phyloP scores from a whole-genome alignment of 2,888 invertebrate species.

The Diachrysia chrysitis region DNA sequence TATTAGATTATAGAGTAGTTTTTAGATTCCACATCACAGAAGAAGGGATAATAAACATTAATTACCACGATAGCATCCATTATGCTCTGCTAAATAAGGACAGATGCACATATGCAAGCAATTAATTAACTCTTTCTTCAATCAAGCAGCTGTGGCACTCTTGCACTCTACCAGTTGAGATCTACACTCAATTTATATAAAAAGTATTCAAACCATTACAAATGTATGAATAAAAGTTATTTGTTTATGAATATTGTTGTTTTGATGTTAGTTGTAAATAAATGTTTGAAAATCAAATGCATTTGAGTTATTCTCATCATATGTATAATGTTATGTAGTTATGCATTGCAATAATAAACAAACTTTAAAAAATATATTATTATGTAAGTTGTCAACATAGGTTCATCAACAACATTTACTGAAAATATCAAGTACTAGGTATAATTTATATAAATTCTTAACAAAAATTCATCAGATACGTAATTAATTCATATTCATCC shows the following conservation, averaged over 20 bases:
- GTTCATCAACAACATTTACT: neutral
- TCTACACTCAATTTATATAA: neutral
- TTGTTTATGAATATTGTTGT: neutral
- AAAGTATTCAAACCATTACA: no score
- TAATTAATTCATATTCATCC: conserved; percentile 7
- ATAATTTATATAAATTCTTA: neutral
- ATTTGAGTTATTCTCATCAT: no score
- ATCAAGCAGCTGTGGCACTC: conserved; percentile 21
- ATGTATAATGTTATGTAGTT: neutral
- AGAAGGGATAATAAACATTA: conserved; percentile 9
- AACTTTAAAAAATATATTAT: neutral
- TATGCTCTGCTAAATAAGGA: conserved; percentile 18
- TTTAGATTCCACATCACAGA: neutral
- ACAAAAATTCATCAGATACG: conserved; percentile 8
- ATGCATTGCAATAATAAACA: neutral
- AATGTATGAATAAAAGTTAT: neutral
- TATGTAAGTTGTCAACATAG: neutral
- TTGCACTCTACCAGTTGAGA: neutral
- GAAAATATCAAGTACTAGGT: neutral
- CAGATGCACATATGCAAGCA: conserved; percentile 21
- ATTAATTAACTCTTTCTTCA: conserved; percentile 27
- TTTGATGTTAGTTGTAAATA: neutral
- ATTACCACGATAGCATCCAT: neutral
- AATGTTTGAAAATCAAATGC: neutral
- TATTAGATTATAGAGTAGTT: no score